These are phyloP conservation scores for Zoroaster sp. DNA, from an alignment of 53 echinoderm and acorn worm species.

Conservation along the genomic window DNA sequence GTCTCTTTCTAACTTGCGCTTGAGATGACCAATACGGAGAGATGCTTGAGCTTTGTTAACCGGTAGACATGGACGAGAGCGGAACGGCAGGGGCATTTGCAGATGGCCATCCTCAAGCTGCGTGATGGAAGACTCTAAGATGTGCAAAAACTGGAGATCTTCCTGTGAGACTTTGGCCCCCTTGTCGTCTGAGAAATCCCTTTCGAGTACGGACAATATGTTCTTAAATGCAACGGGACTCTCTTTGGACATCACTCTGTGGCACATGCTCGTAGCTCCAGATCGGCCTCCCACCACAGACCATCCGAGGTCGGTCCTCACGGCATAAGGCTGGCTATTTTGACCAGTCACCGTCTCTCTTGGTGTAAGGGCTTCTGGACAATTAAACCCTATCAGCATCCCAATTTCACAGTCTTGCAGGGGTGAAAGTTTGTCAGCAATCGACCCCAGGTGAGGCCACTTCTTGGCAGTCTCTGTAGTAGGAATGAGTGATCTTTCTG, in stretches of 20 bases:
- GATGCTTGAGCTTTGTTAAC: constrained; percentile 50
- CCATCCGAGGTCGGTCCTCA: constrained; percentile 69
- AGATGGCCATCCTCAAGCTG: constrained; percentile 46
- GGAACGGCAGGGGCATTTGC: constrained; percentile 66
- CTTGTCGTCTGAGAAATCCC: constrained; percentile 27
- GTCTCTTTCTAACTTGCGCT: constrained; percentile 25
- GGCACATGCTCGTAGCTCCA: constrained; percentile 11
- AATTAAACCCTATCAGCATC: constrained; percentile 49
- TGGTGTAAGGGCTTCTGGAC: constrained; percentile 38
- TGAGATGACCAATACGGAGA: constrained; percentile 10
- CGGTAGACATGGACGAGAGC: constrained; percentile 32
- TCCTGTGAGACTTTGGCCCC: constrained; percentile 45
- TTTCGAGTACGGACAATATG: constrained; percentile 51
- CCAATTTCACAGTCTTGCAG: constrained; percentile 64
- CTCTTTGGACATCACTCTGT: constrained; percentile 14
- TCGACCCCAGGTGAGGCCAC: too few relatives aligned
- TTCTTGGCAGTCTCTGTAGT: constrained; percentile 40
- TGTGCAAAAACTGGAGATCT: constrained; percentile 42
- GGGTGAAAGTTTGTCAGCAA: too few relatives aligned
- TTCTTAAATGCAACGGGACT: constrained; percentile 2
- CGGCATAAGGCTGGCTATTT: constrained; percentile 32
- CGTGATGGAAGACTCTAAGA: constrained; percentile 21
- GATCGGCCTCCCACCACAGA: constrained; percentile 20
- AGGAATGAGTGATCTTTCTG: constrained; percentile 41
- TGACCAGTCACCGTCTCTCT: constrained; percentile 40